These are phyloP conservation scores for Penaeus monodon DNA, from an alignment of 2,888 invertebrate species.

Conservation along the genomic window DNA sequence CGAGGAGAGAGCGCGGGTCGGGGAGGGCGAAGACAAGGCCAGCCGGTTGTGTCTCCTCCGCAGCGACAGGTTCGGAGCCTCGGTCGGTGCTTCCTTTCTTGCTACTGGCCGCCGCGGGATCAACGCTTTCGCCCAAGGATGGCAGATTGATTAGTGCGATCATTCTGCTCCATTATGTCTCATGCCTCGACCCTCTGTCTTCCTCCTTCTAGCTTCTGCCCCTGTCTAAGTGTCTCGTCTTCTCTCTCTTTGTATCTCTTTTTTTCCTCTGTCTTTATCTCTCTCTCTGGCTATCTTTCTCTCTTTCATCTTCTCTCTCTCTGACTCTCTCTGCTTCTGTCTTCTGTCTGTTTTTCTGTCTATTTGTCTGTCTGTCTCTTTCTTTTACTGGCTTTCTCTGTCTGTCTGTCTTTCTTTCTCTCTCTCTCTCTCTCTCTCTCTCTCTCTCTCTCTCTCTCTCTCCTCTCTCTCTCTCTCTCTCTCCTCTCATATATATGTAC, in stretches of 20 bases:
- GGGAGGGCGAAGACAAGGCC: too few relatives aligned
- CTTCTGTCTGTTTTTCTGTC: neutral
- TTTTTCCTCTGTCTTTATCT: neutral
- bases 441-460: constrained; percentile 38
- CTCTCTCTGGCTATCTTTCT: neutral
- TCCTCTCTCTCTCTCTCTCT: constrained; percentile 37
- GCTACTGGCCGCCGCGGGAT: neutral
- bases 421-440: constrained; percentile 35
- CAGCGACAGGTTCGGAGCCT: too few relatives aligned
- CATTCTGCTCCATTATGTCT: too few relatives aligned
- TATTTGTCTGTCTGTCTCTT: neutral
- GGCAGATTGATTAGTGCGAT: too few relatives aligned
- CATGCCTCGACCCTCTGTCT: constrained; percentile 1
- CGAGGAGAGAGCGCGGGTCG: too few relatives aligned
- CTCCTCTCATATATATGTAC: neutral
- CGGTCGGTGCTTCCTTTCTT: neutral
- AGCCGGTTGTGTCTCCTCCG: too few relatives aligned
- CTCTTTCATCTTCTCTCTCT: neutral
- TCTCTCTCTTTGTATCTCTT: neutral
- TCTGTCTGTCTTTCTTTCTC: constrained; percentile 27
- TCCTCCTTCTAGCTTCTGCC: neutral
- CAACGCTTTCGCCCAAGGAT: neutral
- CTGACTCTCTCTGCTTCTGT: neutral
- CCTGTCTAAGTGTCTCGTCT: neutral
- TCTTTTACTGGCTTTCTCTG: neutral